Evolutionary conservation across 2,888 invertebrate genomes (phyloP).

Genomic region (Tenthredo notha): DNA sequence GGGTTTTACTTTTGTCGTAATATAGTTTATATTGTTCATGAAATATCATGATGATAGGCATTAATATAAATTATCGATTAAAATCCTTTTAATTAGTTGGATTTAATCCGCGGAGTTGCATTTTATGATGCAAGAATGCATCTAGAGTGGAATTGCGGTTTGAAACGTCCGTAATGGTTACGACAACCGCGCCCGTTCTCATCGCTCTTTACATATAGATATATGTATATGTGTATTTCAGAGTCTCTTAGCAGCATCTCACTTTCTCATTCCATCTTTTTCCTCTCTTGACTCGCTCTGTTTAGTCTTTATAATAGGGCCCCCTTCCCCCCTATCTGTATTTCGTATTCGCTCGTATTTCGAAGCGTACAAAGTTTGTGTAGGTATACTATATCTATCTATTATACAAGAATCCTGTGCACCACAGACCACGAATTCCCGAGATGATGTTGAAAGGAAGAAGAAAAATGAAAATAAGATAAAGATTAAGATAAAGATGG

Average conservation of each 20-base stretch:
- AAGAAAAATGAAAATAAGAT: background rate
- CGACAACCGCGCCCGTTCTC: slow-evolving; percentile 29
- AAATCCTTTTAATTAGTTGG: background rate
- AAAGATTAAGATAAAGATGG: slow-evolving; percentile 4
- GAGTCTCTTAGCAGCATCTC: slow-evolving; percentile 15
- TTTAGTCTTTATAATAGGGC: slow-evolving; percentile 5
- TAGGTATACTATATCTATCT: background rate
- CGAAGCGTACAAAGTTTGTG: background rate
- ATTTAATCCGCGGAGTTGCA: background rate
- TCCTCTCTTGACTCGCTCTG: background rate
- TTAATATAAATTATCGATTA: background rate
- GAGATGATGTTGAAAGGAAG: background rate
- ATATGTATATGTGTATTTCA: background rate
- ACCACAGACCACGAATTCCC: background rate
- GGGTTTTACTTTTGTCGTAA: background rate
- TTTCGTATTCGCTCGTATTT: background rate
- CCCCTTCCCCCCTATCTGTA: background rate
- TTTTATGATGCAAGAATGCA: slow-evolving; percentile 8
- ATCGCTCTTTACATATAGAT: background rate
- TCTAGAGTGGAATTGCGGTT: slow-evolving; percentile 5
- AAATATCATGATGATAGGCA: background rate
- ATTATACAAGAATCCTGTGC: background rate
- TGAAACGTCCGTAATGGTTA: background rate
- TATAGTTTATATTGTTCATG: background rate
- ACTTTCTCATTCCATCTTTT: slow-evolving; percentile 40